Base-by-base conservation (phyloP, 2,888 invertebrate species). In the Epirrhoe alternata region DNA sequence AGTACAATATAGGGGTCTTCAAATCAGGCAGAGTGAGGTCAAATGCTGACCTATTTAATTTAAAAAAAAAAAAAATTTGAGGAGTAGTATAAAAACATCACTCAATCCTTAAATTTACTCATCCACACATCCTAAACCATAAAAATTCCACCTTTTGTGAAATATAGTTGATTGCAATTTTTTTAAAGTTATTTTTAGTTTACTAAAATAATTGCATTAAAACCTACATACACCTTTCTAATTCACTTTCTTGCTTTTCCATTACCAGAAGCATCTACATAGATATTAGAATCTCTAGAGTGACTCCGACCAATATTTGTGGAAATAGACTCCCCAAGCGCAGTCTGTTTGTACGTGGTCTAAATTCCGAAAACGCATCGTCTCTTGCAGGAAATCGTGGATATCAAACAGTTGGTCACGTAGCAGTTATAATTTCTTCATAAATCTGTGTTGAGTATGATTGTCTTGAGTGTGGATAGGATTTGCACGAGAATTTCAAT, bases 221-320 rank as follows among this genome's bases (percentile, higher is more conserved):
- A n/a, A n/a, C n/a, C n/a, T n/a, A 47, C 16, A 12, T 47, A 16
- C 14, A 45, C 16, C 47, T 47, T 47, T 47, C 16, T 47, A 14
- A 31, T 58, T 51, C 12, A 24, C 24, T 45, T 49, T 50, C 50
- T 64, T 55, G 53, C 45, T 33, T 55, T 68, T 70, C 57, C 66
- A 71, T 66, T 66, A 64, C 66, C 31, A 58, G 3, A 24, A 1
- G 16, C 57, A 67, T 71, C 62, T 65, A 63, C 71, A 71, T 72
- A 74, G 76, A 80, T 80, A 84, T 81, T 76, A 77, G 71, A 81
- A 79, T 77, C 79, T 77, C 79, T 76, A 80, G 82, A 85, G 83
- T 81, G 78, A 82, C 82, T 83, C 83, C 81, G 80, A 84, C 79
- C 86, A 86, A 87, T 88, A 87, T 88, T 86, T 83, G 84, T 83